A percentile compares a stretch with the other conserved stretches of the same genome.
Conservation (phyloP, 2,888 invertebrate genomes). For the Prosopocoilus inquinatus region DNA sequence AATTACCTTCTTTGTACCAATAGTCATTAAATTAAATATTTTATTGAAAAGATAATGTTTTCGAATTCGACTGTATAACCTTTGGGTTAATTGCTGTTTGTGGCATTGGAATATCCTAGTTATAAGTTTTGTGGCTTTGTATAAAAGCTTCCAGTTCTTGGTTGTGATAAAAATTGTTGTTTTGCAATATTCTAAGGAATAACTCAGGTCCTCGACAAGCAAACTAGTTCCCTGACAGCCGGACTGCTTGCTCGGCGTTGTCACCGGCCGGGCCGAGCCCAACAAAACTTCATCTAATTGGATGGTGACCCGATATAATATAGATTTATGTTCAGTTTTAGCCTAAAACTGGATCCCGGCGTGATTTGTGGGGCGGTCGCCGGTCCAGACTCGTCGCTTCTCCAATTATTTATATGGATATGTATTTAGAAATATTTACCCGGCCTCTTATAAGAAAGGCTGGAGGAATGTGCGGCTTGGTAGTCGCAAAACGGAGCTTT, state of each 20-base stretch:
- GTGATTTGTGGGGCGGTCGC: constrained; percentile 44
- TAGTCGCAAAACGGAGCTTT: constrained; percentile 1
- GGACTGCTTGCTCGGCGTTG: constrained; percentile 27
- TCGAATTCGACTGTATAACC: no score
- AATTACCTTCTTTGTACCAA: no score
- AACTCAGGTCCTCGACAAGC: constrained; percentile 23
- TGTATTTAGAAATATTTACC: constrained; percentile 31
- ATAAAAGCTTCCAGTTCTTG: neutral
- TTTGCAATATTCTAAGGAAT: constrained; percentile 15
- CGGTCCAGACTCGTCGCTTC: constrained; percentile 23
- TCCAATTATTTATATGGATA: constrained; percentile 36
- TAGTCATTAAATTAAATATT: no score
- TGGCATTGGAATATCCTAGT: no score
- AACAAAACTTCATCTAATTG: constrained; percentile 49
- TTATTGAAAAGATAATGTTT: no score
- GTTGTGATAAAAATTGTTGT: constrained; percentile 12
- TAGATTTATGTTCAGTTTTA: constrained; percentile 49
- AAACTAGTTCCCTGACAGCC: constrained; percentile 33
- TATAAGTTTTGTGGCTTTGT: no score
- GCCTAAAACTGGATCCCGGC: constrained; percentile 43
- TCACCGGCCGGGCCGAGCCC: constrained; percentile 40
- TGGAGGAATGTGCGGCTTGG: constrained; percentile 1
- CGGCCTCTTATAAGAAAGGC: constrained; percentile 6
- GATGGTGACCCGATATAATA: constrained; percentile 48
- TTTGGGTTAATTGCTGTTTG: no score